Base-by-base conservation (phyloP, 2,113 vertebrate species). In the Marmota flaviventris region DNA sequence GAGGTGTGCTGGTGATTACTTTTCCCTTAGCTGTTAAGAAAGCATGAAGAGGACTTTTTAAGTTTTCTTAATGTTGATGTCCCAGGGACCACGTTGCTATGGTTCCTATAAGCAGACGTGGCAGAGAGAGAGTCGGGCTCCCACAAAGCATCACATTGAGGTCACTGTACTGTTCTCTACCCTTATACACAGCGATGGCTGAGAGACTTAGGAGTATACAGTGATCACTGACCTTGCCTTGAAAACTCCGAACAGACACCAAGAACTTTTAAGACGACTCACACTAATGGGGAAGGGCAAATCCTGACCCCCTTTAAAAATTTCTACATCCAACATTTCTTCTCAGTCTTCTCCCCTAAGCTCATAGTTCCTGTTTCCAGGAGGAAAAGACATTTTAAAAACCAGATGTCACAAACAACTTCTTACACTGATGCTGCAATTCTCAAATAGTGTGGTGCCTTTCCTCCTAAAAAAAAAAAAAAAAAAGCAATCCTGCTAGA, bases 321-420 rank as follows among this genome's bases (percentile, higher is more conserved):
- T 29, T 34, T 27, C 78, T 53, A 70, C 29, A 70, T n/a, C 39
- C 37, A 56, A 29, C 24, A 48, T 10, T 25, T 10, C 9, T 91
- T 39, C 69, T 65, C 8, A 13, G 8, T 32, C 24, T 25, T 53
- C 25, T 42, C 18, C 61, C 67, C 42, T 5, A 76, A 69, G 39
- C 0, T 4, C 51, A 45, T 39, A 76, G 58, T 12, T 27, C 29
- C 34, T 1, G 4, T 56, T 86, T 95, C 56, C 51, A 61, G 22
- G 14, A 76, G 69, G 37, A 53, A 89, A 90, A 95, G 90, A 32
- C 32, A 61, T 75, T 56, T 58, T 25, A 56, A 73, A 63, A 76
- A 63, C 29, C 85, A 34, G 70, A 82, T 8, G n/a, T 17, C 45
- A 65, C 18, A 51, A 51, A 2, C 63, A 84, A 39, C 20, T 63